Conservation (phyloP, 2,888 invertebrate genomes). For the Apocheima hispidaria region DNA sequence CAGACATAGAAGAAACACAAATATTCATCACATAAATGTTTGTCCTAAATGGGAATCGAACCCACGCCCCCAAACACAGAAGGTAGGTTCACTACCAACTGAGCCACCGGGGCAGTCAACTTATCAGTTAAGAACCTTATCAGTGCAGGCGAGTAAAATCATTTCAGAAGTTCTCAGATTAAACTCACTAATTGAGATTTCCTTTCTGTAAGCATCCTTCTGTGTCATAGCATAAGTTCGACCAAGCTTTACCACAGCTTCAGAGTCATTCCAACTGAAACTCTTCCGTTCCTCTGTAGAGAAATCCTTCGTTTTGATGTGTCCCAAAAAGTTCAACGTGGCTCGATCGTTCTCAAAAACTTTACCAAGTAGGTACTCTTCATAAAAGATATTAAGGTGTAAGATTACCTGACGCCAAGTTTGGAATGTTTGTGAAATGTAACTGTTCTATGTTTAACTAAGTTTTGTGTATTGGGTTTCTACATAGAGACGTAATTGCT, state of each 20-base stretch:
- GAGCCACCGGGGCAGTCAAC: too few relatives aligned
- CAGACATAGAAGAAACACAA: too few relatives aligned
- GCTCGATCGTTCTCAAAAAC: slow-evolving; percentile 13
- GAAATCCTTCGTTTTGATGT: slow-evolving; percentile 11
- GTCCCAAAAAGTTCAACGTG: slow-evolving; percentile 5
- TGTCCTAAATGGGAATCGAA: too few relatives aligned
- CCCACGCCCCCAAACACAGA: too few relatives aligned
- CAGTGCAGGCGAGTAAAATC: background rate
- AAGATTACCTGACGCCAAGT: slow-evolving; percentile 5
- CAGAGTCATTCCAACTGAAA: slow-evolving; percentile 3
- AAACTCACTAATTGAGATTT: background rate
- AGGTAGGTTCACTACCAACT: too few relatives aligned
- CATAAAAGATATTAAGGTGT: slow-evolving; percentile 22
- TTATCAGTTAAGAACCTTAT: too few relatives aligned
- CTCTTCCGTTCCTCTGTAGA: background rate
- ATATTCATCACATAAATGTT: too few relatives aligned
- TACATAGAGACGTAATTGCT: background rate
- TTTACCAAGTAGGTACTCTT: slow-evolving; percentile 13
- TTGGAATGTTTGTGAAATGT: slow-evolving; percentile 15
- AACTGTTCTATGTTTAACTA: background rate
- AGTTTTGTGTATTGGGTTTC: background rate
- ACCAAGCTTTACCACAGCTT: background rate
- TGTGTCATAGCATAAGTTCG: slow-evolving; percentile 2
- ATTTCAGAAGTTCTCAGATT: too few relatives aligned
- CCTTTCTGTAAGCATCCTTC: background rate